phyloP scores from a whole-genome alignment of 2,888 invertebrate species.

The Archips xylosteana region DNA sequence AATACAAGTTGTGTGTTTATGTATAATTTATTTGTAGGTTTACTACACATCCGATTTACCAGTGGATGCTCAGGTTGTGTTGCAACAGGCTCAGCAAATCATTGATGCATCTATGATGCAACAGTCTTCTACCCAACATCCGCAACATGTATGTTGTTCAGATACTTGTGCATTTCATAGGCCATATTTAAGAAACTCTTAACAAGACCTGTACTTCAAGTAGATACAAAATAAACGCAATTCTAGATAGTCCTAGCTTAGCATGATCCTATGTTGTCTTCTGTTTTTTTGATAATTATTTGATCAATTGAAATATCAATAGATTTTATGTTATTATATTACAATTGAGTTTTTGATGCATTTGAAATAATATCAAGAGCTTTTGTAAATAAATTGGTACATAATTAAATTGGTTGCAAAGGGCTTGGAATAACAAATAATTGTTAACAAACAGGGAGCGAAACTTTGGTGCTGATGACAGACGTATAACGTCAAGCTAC shows the following conservation, averaged over 20 bases:
- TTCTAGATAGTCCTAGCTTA: slow-evolving; percentile 53
- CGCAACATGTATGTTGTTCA: slow-evolving; percentile 81
- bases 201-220: slow-evolving; percentile 26
- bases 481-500: too few relatives aligned
- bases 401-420: slow-evolving; percentile 16
- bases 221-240: slow-evolving; percentile 22
- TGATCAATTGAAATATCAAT: slow-evolving; percentile 5
- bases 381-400: slow-evolving; percentile 3
- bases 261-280: slow-evolving; percentile 60
- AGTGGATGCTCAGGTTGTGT: slow-evolving; percentile 84
- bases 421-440: slow-evolving; percentile 34
- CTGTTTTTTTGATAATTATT: slow-evolving; percentile 2
- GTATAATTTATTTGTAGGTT: slow-evolving; percentile 82
- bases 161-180: slow-evolving; percentile 39
- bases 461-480: too few relatives aligned
- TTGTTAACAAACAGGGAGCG: slow-evolving; percentile 1
- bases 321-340: slow-evolving; percentile 1
- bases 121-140: slow-evolving; percentile 80
- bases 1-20: slow-evolving; percentile 46
- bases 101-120: slow-evolving; percentile 85
- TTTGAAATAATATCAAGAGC: background rate
- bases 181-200: slow-evolving; percentile 28
- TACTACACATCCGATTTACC: slow-evolving; percentile 85
- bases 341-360: background rate
- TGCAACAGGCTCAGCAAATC: slow-evolving; percentile 85